Percentiles rank a stretch among this genome's conserved stretches.
phyloP scores from a whole-genome alignment of 2,888 invertebrate genomes.

The Desoria tigrina region DNA sequence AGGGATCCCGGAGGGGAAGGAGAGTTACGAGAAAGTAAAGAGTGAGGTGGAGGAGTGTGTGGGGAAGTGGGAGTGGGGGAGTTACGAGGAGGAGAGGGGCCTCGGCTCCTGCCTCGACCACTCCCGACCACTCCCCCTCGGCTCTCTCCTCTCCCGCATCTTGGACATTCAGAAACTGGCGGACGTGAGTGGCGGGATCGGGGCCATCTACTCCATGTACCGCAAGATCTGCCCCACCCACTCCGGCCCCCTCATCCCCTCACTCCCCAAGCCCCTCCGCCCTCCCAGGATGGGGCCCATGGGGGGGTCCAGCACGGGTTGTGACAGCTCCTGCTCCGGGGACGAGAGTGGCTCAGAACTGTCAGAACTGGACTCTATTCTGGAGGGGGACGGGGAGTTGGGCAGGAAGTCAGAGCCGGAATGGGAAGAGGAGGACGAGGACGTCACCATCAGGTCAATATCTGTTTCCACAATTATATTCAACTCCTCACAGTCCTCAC shows the following conservation, averaged over 20 bases:
- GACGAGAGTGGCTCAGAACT: not conserved
- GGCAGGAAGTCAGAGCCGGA: not conserved
- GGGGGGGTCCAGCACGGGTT: not conserved
- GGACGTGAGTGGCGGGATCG: constrained; percentile 33
- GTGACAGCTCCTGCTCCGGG: not conserved
- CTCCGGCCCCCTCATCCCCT: no score
- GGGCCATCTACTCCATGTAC: constrained; percentile 56
- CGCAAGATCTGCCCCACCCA: constrained; percentile 48
- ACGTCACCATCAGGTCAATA: not conserved
- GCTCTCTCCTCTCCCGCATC: constrained; percentile 66
- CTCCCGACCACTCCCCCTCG: constrained; percentile 57
- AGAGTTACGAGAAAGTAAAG: not conserved
- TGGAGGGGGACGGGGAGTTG: not conserved
- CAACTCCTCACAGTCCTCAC: no score
- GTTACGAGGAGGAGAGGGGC: not conserved
- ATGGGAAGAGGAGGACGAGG: not conserved
- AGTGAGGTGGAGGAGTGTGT: no score
- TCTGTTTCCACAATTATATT: no score
- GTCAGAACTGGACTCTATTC: not conserved
- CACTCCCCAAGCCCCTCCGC: not conserved
- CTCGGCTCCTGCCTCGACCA: not conserved
- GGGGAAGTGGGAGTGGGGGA: no score
- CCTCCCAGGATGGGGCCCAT: not conserved
- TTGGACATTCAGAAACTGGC: constrained; percentile 65
- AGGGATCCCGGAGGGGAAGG: not conserved